Conservation (phyloP, 2,888 invertebrate genomes). For the Rhagium mordax region DNA sequence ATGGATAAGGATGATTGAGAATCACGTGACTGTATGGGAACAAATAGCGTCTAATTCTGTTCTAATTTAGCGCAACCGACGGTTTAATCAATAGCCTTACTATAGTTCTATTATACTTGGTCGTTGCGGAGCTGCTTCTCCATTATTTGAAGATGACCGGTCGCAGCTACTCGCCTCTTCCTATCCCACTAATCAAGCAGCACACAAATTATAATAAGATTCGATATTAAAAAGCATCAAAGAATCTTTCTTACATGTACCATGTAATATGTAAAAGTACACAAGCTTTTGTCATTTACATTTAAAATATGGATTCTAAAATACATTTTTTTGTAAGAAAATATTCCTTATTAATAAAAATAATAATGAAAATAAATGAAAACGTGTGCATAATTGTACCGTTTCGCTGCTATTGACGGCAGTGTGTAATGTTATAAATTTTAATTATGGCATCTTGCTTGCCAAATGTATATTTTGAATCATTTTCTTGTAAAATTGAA, state of each 20-base stretch:
- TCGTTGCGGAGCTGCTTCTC: slow-evolving; percentile 47
- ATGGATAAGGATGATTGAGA: slow-evolving; percentile 54
- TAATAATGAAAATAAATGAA: too few relatives aligned
- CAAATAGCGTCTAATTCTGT: slow-evolving; percentile 61
- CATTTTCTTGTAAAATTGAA: too few relatives aligned
- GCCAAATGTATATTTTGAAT: too few relatives aligned
- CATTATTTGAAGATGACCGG: slow-evolving; percentile 56
- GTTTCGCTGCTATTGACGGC: too few relatives aligned
- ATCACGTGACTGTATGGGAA: slow-evolving; percentile 54
- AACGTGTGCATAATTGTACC: too few relatives aligned
- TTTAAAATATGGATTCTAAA: too few relatives aligned
- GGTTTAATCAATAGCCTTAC: slow-evolving; percentile 67
- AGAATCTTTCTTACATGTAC: neutral
- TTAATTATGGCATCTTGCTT: too few relatives aligned
- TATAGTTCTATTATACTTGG: slow-evolving; percentile 57
- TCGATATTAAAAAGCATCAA: neutral
- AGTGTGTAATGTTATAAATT: too few relatives aligned
- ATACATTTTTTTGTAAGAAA: too few relatives aligned
- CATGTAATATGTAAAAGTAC: too few relatives aligned
- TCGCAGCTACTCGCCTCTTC: slow-evolving; percentile 21
- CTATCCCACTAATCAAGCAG: slow-evolving; percentile 9
- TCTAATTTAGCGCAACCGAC: slow-evolving; percentile 62
- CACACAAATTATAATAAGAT: slow-evolving; percentile 12
- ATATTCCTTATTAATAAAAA: too few relatives aligned
- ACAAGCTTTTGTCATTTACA: too few relatives aligned